Conservation (phyloP, 2,797 vertebrate species). For the Rhinophrynus dorsalis region DNA sequence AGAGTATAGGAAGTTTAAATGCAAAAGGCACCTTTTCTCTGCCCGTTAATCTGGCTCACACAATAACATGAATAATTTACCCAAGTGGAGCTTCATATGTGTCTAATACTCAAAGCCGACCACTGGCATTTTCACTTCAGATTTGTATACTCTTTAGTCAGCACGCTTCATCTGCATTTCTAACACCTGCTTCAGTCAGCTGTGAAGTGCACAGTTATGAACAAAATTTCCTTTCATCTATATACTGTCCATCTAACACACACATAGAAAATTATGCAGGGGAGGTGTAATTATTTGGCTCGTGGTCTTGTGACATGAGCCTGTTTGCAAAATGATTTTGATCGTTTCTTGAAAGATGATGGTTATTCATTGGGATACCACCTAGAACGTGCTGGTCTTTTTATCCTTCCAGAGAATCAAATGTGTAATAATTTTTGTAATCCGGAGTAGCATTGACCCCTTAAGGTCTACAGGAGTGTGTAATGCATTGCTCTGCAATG, state of each 20-base stretch:
- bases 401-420: constrained; percentile 49
- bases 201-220: constrained; percentile 77
- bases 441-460: constrained; percentile 51
- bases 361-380: constrained; percentile 21
- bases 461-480: no score
- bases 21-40: constrained; percentile 61
- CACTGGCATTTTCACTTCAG: constrained; percentile 95
- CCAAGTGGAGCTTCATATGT: constrained; percentile 79
- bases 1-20: constrained; percentile 59
- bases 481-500: no score
- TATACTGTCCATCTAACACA: constrained; percentile 64
- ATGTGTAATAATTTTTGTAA: constrained; percentile 43
- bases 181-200: constrained; percentile 91
- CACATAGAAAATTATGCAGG: constrained; percentile 57
- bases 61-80: constrained; percentile 95
- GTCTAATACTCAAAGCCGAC: constrained; percentile 81
- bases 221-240: constrained; percentile 84
- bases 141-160: constrained; percentile 99
- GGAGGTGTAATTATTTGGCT: constrained; percentile 83
- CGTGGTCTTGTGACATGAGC: constrained; percentile 68
- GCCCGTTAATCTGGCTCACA: constrained; percentile 78
- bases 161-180: constrained; percentile 94
- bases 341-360: constrained; percentile 58
- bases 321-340: constrained; percentile 58
- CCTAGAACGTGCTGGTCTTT: constrained; percentile 55